Evolutionary conservation across 2,113 vertebrate species (phyloP).

Genomic region (Pimephales promelas): DNA sequence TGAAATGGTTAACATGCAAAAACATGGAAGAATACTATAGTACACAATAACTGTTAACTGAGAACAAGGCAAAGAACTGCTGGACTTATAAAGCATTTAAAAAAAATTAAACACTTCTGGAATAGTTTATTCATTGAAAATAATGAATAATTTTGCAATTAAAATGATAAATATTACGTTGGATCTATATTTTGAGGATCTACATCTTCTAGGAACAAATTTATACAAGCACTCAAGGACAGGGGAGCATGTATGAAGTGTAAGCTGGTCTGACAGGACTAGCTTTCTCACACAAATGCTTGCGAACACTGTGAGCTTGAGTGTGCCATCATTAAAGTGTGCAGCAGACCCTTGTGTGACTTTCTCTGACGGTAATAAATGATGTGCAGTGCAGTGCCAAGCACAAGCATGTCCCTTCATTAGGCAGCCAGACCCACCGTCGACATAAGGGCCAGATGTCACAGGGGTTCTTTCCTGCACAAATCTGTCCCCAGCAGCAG

Average conservation of each 20-base stretch:
- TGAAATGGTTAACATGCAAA: neutral
- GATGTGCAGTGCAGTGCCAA: slow-evolving; percentile 67
- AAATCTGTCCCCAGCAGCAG: slow-evolving; percentile 39
- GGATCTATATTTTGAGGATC: neutral
- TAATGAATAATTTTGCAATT: neutral
- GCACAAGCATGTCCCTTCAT: slow-evolving; percentile 71
- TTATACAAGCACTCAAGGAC: neutral
- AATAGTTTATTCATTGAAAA: neutral
- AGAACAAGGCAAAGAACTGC: neutral
- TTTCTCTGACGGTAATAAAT: slow-evolving; percentile 68
- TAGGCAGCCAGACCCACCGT: slow-evolving; percentile 64
- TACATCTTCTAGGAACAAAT: neutral
- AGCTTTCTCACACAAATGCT: slow-evolving; percentile 27
- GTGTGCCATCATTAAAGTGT: slow-evolving; percentile 59
- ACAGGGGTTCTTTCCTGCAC: slow-evolving; percentile 61
- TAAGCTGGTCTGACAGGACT: slow-evolving; percentile 1
- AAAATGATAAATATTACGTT: neutral
- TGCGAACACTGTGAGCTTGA: slow-evolving; percentile 55
- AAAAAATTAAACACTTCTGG: neutral
- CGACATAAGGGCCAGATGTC: slow-evolving; percentile 69
- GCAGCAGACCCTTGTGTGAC: slow-evolving; percentile 54
- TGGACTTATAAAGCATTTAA: neutral
- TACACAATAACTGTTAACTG: neutral
- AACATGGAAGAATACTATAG: neutral
- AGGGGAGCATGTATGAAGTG: neutral